Conservation (phyloP, 2,888 invertebrate genomes). For the Cephonodes hylas region DNA sequence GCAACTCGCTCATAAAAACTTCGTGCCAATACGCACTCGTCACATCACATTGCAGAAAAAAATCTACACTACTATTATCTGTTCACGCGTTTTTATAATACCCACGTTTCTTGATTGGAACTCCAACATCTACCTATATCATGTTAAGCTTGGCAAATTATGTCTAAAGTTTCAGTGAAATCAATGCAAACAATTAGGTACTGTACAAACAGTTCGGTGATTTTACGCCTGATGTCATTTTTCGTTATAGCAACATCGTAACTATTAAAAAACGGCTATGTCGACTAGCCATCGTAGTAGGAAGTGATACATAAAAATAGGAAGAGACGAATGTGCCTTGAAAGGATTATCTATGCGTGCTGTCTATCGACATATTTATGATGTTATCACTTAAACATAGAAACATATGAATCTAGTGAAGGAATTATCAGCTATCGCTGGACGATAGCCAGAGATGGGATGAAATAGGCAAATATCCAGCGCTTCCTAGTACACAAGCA, state of each 20-base stretch:
- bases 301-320: conserved; percentile 16
- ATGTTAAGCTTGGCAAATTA: not conserved
- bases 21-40: not conserved
- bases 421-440: conserved; percentile 43
- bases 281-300: not conserved
- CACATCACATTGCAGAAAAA: not conserved
- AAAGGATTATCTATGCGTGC: not conserved
- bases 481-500: conserved; percentile 67
- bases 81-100: not conserved
- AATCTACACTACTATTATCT: not conserved
- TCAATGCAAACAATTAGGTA: not conserved
- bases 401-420: conserved; percentile 19
- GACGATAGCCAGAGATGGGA: conserved; percentile 53
- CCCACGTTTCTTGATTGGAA: not conserved
- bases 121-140: not conserved
- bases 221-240: too few relatives aligned
- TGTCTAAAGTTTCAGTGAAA: not conserved
- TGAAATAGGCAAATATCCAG: conserved; percentile 63
- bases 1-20: not conserved
- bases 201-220: not conserved
- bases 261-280: not conserved
- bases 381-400: conserved; percentile 13
- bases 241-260: too few relatives aligned
- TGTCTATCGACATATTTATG: conserved; percentile 7
- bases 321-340: conserved; percentile 5